A percentile compares a stretch with the other conserved stretches of the same genome.
Evolutionary conservation across 2,888 invertebrate species (phyloP).

Genomic region (Gortyna flavago): DNA sequence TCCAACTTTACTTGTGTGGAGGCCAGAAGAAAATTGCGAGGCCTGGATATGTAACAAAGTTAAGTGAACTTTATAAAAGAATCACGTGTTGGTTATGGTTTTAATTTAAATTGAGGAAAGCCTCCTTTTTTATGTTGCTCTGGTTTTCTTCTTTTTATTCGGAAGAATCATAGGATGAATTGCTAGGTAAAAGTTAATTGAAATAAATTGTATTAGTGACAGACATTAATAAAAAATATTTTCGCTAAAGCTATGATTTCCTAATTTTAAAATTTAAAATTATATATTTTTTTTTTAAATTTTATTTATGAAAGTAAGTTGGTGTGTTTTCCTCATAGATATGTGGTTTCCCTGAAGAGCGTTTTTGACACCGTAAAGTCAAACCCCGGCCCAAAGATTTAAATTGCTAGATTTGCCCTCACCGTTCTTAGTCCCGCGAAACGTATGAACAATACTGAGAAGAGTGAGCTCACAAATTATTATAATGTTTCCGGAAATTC

Average conservation of each 20-base stretch:
- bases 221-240: not conserved
- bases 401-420: no score
- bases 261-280: no score
- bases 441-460: no score
- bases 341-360: no score
- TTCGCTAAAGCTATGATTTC: not conserved
- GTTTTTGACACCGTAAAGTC: no score
- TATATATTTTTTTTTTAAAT: no score
- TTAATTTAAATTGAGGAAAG: slow-evolving; percentile 35
- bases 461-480: no score
- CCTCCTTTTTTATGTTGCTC: slow-evolving; percentile 23
- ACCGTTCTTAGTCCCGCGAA: no score
- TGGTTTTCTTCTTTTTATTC: slow-evolving; percentile 1
- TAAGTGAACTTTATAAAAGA: slow-evolving; percentile 40
- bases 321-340: no score
- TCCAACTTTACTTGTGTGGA: slow-evolving; percentile 19
- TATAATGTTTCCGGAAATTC: no score
- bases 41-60: slow-evolving; percentile 29
- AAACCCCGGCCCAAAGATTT: no score
- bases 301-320: no score
- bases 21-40: slow-evolving; percentile 40
- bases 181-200: not conserved
- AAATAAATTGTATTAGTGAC: not conserved
- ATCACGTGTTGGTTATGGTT: slow-evolving; percentile 27
- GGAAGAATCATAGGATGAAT: not conserved